These are phyloP conservation scores for Isotomurus palustris DNA, from an alignment of 2,888 invertebrate genomes.

Conservation along the genomic window DNA sequence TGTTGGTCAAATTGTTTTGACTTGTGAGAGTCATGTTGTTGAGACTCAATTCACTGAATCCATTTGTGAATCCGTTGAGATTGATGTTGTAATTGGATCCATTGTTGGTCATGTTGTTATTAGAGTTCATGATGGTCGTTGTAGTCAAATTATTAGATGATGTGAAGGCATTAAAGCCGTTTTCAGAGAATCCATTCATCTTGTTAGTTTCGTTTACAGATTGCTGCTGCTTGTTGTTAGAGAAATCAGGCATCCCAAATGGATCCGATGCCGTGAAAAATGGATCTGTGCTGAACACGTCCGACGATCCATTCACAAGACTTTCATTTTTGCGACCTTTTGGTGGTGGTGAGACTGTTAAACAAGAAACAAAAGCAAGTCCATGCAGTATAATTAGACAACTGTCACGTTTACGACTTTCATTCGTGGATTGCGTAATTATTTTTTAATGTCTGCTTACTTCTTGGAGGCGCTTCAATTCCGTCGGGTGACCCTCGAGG, in stretches of 20 bases:
- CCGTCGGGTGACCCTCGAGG: constrained; percentile 40
- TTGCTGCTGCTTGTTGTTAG: constrained; percentile 15
- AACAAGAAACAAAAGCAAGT: constrained; percentile 42
- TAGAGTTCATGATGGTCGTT: constrained; percentile 13
- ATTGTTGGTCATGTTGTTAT: constrained; percentile 16
- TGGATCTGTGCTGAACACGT: constrained; percentile 75
- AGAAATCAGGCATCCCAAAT: constrained; percentile 77
- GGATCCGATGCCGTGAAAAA: constrained; percentile 64
- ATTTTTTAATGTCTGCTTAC: constrained; percentile 22
- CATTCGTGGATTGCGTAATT: not conserved
- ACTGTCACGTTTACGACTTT: not conserved
- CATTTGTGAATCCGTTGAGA: constrained; percentile 29
- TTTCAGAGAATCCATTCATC: constrained; percentile 30
- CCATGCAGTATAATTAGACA: not conserved
- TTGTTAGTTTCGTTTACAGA: constrained; percentile 32
- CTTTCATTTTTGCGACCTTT: constrained; percentile 52
- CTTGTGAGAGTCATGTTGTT: constrained; percentile 16
- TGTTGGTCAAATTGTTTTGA: constrained; percentile 33
- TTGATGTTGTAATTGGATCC: constrained; percentile 26
- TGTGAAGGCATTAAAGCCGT: constrained; percentile 20
- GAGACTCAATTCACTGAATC: constrained; percentile 10
- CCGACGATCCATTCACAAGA: constrained; percentile 48
- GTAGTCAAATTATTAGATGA: constrained; percentile 14
- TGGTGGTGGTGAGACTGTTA: constrained; percentile 85
- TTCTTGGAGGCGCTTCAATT: constrained; percentile 44